Evolutionary conservation across 1,140 invertebrate species (phyloP), one percentile per base, ranked within the genome.

Genomic region (Neodiprion virginianus): DNA sequence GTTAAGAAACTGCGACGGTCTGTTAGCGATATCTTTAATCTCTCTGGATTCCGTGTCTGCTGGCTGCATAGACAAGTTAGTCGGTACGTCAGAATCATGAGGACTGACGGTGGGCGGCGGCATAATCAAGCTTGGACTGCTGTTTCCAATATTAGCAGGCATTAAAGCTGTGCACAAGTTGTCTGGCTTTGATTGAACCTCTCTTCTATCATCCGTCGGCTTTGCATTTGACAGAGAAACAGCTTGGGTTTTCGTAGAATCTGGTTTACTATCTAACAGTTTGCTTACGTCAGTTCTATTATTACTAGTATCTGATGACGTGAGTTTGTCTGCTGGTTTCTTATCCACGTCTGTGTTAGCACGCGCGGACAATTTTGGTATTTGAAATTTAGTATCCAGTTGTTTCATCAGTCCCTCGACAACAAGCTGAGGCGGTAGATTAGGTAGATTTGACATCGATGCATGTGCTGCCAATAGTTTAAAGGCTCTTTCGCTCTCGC

Each of bases 311-410:
- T 69, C 71, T 4, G 75, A 66, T n/a, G 77, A 79, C 1, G 79
- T 23, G 12, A 73, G n/a, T 68, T 75, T 76, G 8, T 76, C 65
- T 4, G 1, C 2, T 17, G 67, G 17, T 23, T 23, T 69, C 11
- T 69, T 69, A 47, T 69, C 40, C 12, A 11, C 0, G 79, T 84
- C 85, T 0, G 86, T 77, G n/a, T 88, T 86, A 0, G 67, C 82
- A 68, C 92, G 82, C 0, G 92, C 92, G 0, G 93, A 94, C 71
- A 96, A 82, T 86, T 96, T 96, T 0, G 95, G 95, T 81, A 96
- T 96, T 88, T 96, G 95, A 89, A 95, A 96, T 81, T 95, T 96
- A 1, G 94, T 95, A 81, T 96, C 94, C 9, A 96, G 84, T 21
- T 94, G 92, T 79, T 95, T 95, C 67, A 94, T 94, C 17, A 94